Conservation (phyloP, 2,888 invertebrate species). For the Eudasyphora cyanicolor region DNA sequence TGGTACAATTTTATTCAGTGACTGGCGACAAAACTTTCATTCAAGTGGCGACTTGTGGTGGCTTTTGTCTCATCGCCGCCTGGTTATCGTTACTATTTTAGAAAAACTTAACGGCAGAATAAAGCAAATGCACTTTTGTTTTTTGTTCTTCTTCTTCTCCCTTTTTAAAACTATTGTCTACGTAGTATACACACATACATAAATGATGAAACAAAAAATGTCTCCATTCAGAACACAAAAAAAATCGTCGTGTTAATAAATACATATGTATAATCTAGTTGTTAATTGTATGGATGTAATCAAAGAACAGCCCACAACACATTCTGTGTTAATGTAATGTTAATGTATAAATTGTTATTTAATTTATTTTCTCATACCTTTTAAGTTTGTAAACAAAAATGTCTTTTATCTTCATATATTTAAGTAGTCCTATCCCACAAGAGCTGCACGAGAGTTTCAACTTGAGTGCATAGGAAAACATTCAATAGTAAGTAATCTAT, state of each 20-base stretch:
- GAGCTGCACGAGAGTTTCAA: background rate
- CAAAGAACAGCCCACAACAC: background rate
- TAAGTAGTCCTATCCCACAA: background rate
- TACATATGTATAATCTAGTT: background rate
- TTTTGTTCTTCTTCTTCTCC: no score
- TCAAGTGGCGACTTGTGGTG: constrained; percentile 92
- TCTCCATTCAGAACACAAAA: background rate
- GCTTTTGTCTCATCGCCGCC: constrained; percentile 91
- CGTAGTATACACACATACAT: background rate
- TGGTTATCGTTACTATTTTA: constrained; percentile 92
- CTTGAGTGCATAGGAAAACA: background rate
- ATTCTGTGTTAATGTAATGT: constrained; percentile 12
- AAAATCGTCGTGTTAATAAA: background rate
- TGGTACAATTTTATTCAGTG: constrained; percentile 90
- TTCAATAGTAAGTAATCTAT: background rate
- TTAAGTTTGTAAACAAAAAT: constrained; percentile 18
- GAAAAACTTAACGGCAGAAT: no score
- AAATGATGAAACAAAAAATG: background rate
- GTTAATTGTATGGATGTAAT: constrained; percentile 1
- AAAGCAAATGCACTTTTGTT: background rate
- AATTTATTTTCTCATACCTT: background rate
- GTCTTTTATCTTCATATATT: constrained; percentile 13
- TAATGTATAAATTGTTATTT: constrained; percentile 29
- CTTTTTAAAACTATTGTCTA: constrained; percentile 17
- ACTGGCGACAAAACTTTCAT: constrained; percentile 88